Base-by-base conservation (phyloP, 2,888 invertebrate genomes). In the Lepas anatifera region DNA sequence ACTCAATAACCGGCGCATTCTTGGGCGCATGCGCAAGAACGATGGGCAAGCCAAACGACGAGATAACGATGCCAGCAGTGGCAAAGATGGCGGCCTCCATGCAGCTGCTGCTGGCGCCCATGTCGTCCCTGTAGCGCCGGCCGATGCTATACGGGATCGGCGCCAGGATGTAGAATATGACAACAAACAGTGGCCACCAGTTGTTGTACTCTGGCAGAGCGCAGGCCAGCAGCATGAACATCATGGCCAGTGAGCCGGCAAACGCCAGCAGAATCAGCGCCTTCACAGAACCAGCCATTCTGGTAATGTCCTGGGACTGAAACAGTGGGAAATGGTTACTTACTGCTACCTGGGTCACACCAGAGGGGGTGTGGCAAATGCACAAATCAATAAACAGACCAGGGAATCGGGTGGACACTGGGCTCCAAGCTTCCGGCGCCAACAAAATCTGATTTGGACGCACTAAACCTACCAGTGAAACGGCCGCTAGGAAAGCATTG, bases 131-230 rank as follows among this genome's bases (percentile, higher is more conserved):
- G 13, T 52, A 6, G 58, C 94, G 86, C 70, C 90, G 85, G 0
- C 95, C 90, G 72, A 99, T 86, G 77, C 95, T 82, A 0, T 94
- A 92, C n/a, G 98, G 98, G 67, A 98, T 82, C 0, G 97, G 96
- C 22, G 94, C 87, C 74, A 97, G 80, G 58, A 94, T 77, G 79
- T 99, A 98, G 82, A 99, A 99, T 71, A 96, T 80, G 67, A 98
- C 87, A 72, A 97, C 96, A 78, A 98, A 96, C 83, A 99, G 91
- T 73, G 98, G 97, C 90, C 96, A 98, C 94, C 97, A 99, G 80
- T 89, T 84, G 79, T 86, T 86, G 78, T 87, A 89, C 74, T 84
- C 80, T 72, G 95, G 94, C 77, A 99, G 85, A 74, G 96, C 97
- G 85, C 99, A 99, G 70, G 95, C 97, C 76, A 99, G 82, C 79